Percentiles rank a stretch among this genome's conserved stretches.
Evolutionary conservation across 2,888 invertebrate genomes (phyloP).

Genomic region (Coelinius sp.): DNA sequence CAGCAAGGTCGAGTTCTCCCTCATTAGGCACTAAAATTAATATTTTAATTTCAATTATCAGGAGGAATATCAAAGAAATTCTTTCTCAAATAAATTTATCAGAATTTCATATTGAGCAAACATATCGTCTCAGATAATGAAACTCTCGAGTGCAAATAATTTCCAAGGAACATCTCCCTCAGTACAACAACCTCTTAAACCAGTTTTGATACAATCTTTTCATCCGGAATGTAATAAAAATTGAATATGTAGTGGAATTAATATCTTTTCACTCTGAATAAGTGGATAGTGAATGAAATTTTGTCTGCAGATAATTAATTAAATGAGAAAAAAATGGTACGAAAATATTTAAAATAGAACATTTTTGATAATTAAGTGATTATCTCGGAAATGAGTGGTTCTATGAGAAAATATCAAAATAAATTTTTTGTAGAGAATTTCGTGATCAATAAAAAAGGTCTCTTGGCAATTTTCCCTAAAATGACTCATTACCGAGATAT

Average conservation of each 20-base stretch:
- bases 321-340: too few species aligned
- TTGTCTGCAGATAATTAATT: too few species aligned
- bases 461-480: too few species aligned
- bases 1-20: constrained; percentile 78
- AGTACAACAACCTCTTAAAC: not conserved
- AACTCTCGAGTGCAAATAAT: not conserved
- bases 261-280: not conserved
- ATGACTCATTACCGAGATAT: too few species aligned
- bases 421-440: too few species aligned
- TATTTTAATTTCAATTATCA: constrained; percentile 15
- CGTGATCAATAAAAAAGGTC: too few species aligned
- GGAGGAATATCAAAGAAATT: not conserved
- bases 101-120: not conserved
- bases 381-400: too few species aligned
- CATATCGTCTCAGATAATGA: not conserved
- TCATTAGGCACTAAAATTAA: constrained; percentile 62
- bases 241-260: not conserved
- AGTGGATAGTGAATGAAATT: too few species aligned
- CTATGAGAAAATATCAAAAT: too few species aligned
- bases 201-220: not conserved
- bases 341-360: too few species aligned
- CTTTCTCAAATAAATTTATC: not conserved
- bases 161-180: not conserved
- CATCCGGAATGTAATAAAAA: not conserved
- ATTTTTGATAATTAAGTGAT: too few species aligned